Percentiles rank a stretch among this genome's conserved stretches.
phyloP scores from a whole-genome alignment of 1,140 invertebrate genomes.

The Megalonaias nervosa region DNA sequence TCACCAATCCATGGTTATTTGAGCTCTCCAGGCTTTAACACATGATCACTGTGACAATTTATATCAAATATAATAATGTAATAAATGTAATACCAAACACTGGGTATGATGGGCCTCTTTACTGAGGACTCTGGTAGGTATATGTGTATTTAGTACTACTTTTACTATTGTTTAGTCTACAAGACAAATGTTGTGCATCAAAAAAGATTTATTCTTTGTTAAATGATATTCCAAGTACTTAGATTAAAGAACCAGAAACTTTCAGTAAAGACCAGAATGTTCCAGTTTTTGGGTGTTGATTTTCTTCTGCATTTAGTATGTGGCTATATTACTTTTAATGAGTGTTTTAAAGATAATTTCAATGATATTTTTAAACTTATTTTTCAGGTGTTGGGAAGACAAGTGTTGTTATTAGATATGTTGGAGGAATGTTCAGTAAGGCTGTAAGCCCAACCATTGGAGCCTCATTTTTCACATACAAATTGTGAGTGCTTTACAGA shows the following conservation, averaged over 20 bases:
- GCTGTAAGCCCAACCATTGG: slow-evolving; percentile 87
- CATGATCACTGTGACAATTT: no score
- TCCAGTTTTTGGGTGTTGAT: not conserved
- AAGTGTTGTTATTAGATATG: slow-evolving; percentile 84
- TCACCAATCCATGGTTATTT: no score
- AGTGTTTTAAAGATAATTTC: not conserved
- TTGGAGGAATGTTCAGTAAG: slow-evolving; percentile 83
- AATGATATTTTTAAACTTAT: slow-evolving; percentile 21
- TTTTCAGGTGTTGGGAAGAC: slow-evolving; percentile 90
- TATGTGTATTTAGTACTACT: no score
- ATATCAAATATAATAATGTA: no score
- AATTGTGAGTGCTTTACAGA: slow-evolving; percentile 77
- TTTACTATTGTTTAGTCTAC: no score
- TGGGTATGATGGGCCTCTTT: no score
- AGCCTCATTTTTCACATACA: slow-evolving; percentile 90
- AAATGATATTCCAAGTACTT: not conserved
- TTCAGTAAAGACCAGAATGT: not conserved
- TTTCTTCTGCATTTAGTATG: not conserved
- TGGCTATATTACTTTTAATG: slow-evolving; percentile 40
- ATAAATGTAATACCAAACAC: no score
- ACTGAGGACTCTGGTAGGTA: no score
- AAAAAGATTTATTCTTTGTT: no score
- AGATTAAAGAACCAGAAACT: not conserved
- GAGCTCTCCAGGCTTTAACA: no score
- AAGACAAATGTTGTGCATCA: no score